Percentiles rank a stretch among this genome's conserved stretches.
These are phyloP conservation scores for Eristalinus aeneus DNA, from an alignment of 2,888 invertebrate species.

Conservation along the genomic window DNA sequence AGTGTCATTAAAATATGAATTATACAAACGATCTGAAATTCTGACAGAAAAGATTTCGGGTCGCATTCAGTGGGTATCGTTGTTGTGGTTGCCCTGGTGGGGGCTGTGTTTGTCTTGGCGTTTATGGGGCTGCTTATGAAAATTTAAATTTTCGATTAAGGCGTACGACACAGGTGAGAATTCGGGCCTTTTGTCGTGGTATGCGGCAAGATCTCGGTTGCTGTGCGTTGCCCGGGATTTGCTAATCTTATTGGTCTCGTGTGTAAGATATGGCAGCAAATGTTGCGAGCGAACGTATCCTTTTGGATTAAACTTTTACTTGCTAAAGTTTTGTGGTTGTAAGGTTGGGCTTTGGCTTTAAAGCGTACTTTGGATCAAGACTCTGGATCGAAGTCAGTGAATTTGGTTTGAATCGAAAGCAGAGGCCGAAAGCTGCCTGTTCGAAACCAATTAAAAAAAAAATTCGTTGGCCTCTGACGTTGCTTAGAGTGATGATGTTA, in stretches of 20 bases:
- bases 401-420: no score
- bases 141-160: constrained; percentile 67
- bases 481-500: no score
- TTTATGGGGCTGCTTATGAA: constrained; percentile 54
- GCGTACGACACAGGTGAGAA: constrained; percentile 43
- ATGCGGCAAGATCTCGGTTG: not conserved
- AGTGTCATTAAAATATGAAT: constrained; percentile 61
- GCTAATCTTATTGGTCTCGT: constrained; percentile 33
- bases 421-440: no score
- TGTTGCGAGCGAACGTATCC: not conserved
- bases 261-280: constrained; percentile 5
- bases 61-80: not conserved
- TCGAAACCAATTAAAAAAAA: no score
- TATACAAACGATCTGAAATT: constrained; percentile 43
- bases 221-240: not conserved
- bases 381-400: no score
- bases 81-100: constrained; percentile 7
- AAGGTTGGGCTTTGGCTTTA: no score
- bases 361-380: no score
- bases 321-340: not conserved
- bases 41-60: constrained; percentile 35
- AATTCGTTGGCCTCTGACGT: no score
- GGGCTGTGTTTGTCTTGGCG: constrained; percentile 21
- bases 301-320: not conserved
- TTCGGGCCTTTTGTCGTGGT: constrained; percentile 15